These are phyloP conservation scores for Drosophila sp. DNA, from an alignment of 1,140 invertebrate genomes.

Conservation along the genomic window DNA sequence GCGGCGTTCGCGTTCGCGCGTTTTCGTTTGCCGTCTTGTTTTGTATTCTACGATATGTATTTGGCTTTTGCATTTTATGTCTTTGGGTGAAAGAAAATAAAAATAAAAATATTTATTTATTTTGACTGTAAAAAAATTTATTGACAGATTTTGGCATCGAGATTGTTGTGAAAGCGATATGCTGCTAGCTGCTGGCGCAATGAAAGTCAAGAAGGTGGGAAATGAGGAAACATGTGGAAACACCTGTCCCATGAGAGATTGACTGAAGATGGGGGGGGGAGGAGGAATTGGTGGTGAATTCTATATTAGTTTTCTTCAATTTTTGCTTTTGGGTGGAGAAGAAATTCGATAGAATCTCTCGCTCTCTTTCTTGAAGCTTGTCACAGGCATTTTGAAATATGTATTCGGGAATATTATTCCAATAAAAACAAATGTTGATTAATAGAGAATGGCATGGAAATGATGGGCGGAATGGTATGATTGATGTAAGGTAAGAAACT, in stretches of 20 bases:
- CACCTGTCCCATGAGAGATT: slow-evolving; percentile 15
- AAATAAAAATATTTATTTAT: slow-evolving; percentile 26
- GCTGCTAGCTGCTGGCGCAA: neutral
- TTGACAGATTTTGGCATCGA: slow-evolving; percentile 13
- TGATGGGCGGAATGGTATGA: too few relatives aligned
- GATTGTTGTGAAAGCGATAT: slow-evolving; percentile 17
- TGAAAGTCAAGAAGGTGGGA: neutral
- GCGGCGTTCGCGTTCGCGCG: neutral
- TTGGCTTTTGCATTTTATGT: slow-evolving; percentile 19
- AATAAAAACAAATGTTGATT: too few relatives aligned
- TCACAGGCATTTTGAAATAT: slow-evolving; percentile 1
- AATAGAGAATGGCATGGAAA: too few relatives aligned
- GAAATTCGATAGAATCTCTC: too few relatives aligned
- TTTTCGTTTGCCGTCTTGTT: neutral
- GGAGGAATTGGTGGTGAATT: neutral
- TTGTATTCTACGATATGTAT: slow-evolving; percentile 8
- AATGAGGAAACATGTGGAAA: slow-evolving; percentile 2
- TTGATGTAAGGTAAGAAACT: too few relatives aligned
- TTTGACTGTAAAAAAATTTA: slow-evolving; percentile 23
- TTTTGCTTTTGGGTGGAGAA: neutral
- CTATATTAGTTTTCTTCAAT: slow-evolving; percentile 3
- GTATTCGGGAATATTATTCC: neutral
- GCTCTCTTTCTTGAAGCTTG: neutral
- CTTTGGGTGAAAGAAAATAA: slow-evolving; percentile 14
- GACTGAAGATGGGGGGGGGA: neutral